These are phyloP conservation scores for Threskiornis aethiopicus DNA, from an alignment of 2,797 vertebrate species.

Conservation along the genomic window DNA sequence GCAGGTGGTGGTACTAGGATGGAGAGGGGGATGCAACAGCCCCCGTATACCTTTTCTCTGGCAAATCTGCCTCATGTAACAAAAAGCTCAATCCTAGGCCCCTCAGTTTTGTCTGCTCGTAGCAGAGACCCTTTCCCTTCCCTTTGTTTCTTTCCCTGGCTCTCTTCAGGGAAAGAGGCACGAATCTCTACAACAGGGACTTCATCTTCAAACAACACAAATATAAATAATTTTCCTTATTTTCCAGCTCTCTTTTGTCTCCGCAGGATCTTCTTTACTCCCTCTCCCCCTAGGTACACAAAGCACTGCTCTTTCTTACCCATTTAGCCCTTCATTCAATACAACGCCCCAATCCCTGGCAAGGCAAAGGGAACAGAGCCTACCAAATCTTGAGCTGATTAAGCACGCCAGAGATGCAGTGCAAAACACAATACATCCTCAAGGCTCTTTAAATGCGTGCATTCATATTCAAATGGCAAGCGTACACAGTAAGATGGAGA, in stretches of 20 bases:
- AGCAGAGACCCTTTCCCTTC: neutral
- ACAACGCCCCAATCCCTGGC: neutral
- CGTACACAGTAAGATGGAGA: neutral
- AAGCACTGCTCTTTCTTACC: neutral
- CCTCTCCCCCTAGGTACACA: neutral
- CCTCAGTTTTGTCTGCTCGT: neutral
- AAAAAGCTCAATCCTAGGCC: neutral
- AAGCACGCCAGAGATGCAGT: neutral
- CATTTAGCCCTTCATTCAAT: neutral
- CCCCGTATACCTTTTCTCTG: accelerated
- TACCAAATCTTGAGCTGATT: neutral
- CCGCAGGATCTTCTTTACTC: neutral
- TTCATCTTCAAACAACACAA: neutral
- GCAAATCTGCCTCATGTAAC: neutral
- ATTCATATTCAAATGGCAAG: neutral
- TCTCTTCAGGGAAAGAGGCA: neutral
- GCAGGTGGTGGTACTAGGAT: neutral
- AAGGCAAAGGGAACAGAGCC: neutral
- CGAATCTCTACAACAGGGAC: neutral
- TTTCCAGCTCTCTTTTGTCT: neutral
- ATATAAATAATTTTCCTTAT: neutral
- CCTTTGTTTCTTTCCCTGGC: neutral
- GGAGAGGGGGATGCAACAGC: neutral
- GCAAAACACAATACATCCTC: neutral
- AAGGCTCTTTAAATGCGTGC: neutral